Conservation (phyloP, 2,797 vertebrate species). For the Macroramphosus scolopax region DNA sequence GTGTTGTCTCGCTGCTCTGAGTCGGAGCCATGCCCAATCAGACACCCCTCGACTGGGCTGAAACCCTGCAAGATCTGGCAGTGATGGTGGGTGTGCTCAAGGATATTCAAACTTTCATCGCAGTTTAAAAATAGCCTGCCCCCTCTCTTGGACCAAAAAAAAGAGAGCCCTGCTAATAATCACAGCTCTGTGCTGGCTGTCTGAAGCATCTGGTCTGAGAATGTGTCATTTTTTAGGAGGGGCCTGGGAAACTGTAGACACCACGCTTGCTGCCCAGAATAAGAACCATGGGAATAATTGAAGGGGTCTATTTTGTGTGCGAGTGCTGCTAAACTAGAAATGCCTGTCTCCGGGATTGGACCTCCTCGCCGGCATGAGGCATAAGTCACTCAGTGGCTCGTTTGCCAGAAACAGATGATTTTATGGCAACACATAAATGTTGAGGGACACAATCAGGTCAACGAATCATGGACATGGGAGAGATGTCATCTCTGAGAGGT, state of each 20-base stretch:
- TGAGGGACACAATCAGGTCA: conserved; percentile 57
- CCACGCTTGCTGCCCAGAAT: conserved; percentile 73
- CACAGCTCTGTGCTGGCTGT: conserved; percentile 71
- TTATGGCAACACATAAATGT: conserved; percentile 62
- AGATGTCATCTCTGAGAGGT: conserved; percentile 43
- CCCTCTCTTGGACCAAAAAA: conserved; percentile 55
- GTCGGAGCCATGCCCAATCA: conserved; percentile 44
- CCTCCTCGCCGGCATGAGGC: conserved; percentile 44
- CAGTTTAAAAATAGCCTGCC: conserved; percentile 73
- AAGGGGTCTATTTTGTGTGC: conserved; percentile 65
- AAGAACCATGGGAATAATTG: conserved; percentile 77
- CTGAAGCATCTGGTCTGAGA: conserved; percentile 76
- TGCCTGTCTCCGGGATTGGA: conserved; percentile 52
- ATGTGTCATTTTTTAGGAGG: conserved; percentile 78
- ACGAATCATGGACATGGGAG: conserved; percentile 41
- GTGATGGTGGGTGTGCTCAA: conserved; percentile 44
- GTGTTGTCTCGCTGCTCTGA: conserved; percentile 32
- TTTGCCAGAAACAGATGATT: conserved; percentile 64
- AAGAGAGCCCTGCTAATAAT: conserved; percentile 78
- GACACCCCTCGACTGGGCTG: conserved; percentile 43
- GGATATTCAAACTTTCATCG: conserved; percentile 70
- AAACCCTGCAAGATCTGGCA: conserved; percentile 51
- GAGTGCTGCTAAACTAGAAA: conserved; percentile 63
- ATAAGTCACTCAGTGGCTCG: conserved; percentile 65
- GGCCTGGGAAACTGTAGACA: conserved; percentile 79